These are phyloP conservation scores for Ceuthmochares aereus DNA, from an alignment of 2,113 vertebrate species.

Conservation along the genomic window DNA sequence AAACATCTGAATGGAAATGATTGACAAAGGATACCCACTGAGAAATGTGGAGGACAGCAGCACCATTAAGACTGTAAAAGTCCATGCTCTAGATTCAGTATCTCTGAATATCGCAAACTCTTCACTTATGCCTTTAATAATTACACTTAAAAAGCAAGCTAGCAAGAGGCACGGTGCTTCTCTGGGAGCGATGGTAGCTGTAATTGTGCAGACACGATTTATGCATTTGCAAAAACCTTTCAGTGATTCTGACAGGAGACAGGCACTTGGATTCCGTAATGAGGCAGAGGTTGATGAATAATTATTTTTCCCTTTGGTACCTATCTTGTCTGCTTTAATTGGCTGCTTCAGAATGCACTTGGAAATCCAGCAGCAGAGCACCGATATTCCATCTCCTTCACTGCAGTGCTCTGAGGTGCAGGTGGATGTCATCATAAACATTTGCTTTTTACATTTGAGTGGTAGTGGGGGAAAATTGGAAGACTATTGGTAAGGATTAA, in stretches of 20 bases:
- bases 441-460: background rate
- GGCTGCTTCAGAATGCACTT: background rate
- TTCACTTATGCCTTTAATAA: background rate
- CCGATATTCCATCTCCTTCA: accelerated
- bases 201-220: background rate
- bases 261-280: background rate
- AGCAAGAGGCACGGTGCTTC: background rate
- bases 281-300: background rate
- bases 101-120: background rate
- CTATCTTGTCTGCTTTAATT: slow-evolving; percentile 33
- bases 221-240: background rate
- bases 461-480: background rate
- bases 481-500: background rate
- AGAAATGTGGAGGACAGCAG: background rate
- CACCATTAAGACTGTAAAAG: background rate
- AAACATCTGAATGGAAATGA: background rate
- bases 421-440: background rate
- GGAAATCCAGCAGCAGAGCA: background rate
- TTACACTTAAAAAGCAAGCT: background rate
- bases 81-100: background rate
- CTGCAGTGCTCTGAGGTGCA: background rate
- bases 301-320: slow-evolving; percentile 22
- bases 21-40: background rate
- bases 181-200: background rate
- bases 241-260: slow-evolving; percentile 8